Conservation (phyloP, 2,113 vertebrate species). For the Apistogramma diplotaenia region DNA sequence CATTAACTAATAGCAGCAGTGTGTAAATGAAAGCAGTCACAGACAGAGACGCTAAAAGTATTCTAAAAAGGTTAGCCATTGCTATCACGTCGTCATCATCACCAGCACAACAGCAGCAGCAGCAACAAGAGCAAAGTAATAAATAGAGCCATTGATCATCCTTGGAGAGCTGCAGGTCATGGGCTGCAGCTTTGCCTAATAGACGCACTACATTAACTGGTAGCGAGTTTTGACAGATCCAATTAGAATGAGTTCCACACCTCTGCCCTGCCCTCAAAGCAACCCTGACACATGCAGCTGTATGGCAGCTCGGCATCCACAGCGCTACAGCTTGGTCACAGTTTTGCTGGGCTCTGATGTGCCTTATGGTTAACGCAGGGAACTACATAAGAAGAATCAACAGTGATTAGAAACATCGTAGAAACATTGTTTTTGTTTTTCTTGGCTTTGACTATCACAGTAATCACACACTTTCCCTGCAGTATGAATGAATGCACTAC, state of each 20-base stretch:
- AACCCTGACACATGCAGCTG: slow-evolving; percentile 1
- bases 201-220: slow-evolving; percentile 66
- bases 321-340: background rate
- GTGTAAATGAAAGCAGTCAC: background rate
- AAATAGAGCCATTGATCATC: slow-evolving; percentile 57
- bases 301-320: background rate
- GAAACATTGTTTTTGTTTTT: background rate
- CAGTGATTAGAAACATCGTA: background rate
- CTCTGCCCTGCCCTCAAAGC: slow-evolving; percentile 31
- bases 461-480: background rate
- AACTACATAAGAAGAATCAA: background rate
- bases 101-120: background rate
- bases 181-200: slow-evolving; percentile 57
- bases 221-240: slow-evolving; percentile 63
- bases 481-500: background rate
- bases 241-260: slow-evolving; percentile 58
- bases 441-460: background rate
- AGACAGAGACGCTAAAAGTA: background rate
- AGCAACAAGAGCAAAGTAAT: background rate
- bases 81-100: background rate
- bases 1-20: background rate
- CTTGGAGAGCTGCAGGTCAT: slow-evolving; percentile 31
- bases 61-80: background rate
- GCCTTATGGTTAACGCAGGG: background rate
- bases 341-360: background rate